A percentile compares a stretch with the other conserved stretches of the same genome.
Evolutionary conservation across 2,888 invertebrate species (phyloP).

Genomic region (Fissipunctia ypsillon): DNA sequence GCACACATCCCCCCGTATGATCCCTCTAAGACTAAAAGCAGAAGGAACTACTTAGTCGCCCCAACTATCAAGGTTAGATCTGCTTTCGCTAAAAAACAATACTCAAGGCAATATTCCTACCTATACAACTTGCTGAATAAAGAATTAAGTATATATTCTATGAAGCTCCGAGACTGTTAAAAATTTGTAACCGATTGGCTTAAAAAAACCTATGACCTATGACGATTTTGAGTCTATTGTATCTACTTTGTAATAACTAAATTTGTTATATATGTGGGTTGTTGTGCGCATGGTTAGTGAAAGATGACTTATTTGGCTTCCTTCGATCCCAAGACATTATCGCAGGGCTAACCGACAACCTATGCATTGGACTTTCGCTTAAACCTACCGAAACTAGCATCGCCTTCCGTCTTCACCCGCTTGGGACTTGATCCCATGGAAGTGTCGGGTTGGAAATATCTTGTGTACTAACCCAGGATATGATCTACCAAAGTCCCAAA

Average conservation of each 20-base stretch:
- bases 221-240: not conserved
- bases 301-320: not conserved
- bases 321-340: not conserved
- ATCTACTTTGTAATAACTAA: no score
- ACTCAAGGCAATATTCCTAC: not conserved
- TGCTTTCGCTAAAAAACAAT: not conserved
- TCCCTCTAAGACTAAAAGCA: not conserved
- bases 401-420: no score
- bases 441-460: no score
- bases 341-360: not conserved
- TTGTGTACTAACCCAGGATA: no score
- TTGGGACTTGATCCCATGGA: no score
- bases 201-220: not conserved
- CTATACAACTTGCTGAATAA: not conserved
- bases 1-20: not conserved
- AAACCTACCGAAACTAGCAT: no score
- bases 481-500: no score
- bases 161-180: not conserved
- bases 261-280: no score
- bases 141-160: not conserved
- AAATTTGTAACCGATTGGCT: not conserved
- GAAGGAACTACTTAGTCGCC: no score
- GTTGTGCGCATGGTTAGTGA: not conserved
- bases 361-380: no score
- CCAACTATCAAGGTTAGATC: not conserved